Percentiles rank a stretch among this genome's conserved stretches.
Conservation (phyloP, 2,888 invertebrate species). For the Pachycephus smyrnensis region DNA sequence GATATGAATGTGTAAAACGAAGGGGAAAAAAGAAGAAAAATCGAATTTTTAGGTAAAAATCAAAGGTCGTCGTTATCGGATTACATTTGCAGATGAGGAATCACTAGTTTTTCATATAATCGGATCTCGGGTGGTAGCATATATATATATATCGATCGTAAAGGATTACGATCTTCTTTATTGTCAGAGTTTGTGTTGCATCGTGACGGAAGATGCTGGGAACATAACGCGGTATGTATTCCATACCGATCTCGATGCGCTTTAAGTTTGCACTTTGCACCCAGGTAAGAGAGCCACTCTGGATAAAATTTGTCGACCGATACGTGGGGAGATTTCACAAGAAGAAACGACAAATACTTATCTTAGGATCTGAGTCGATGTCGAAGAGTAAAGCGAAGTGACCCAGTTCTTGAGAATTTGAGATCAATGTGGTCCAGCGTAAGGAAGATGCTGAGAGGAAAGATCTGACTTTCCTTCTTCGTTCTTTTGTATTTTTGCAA, state of each 20-base stretch:
- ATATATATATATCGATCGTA: too few species aligned
- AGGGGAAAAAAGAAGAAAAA: neutral
- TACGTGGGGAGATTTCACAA: neutral
- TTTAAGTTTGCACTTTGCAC: neutral
- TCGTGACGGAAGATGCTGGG: too few species aligned
- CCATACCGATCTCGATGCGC: neutral
- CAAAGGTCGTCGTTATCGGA: neutral
- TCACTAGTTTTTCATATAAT: neutral
- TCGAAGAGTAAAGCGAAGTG: neutral
- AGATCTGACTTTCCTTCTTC: neutral
- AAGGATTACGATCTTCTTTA: too few species aligned
- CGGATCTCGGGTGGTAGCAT: neutral
- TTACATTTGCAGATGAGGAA: neutral
- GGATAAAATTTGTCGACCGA: neutral
- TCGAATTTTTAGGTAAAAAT: neutral
- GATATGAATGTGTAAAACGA: neutral
- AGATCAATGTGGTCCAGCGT: neutral
- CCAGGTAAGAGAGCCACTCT: neutral
- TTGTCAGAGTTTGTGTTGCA: too few species aligned
- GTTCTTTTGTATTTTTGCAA: neutral
- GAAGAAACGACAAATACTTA: neutral
- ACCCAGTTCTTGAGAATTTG: neutral
- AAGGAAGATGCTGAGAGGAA: neutral
- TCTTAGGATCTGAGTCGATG: neutral
- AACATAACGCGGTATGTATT: neutral